Evolutionary conservation across 2,797 vertebrate genomes (phyloP).

Genomic region (Danionella dracula): DNA sequence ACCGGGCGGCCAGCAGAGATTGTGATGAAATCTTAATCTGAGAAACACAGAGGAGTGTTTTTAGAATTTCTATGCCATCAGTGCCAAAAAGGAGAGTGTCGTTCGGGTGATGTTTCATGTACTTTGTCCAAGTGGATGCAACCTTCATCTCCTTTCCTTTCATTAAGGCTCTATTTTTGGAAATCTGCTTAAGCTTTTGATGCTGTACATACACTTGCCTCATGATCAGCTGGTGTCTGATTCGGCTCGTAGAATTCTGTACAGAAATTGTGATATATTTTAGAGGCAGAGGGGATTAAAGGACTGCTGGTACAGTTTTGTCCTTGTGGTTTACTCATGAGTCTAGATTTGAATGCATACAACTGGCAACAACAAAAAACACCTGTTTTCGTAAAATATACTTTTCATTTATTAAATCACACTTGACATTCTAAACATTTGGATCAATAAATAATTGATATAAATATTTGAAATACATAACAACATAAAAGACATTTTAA

Average conservation of each 20-base stretch:
- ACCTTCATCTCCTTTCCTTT: slow-evolving; percentile 21
- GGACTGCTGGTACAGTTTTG: slow-evolving; percentile 27
- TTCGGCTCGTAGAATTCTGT: slow-evolving; percentile 55
- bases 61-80: slow-evolving; percentile 42
- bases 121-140: slow-evolving; percentile 10
- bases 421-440: neutral
- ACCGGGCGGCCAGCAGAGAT: slow-evolving; percentile 10
- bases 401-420: slow-evolving; percentile 9
- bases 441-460: slow-evolving; percentile 49
- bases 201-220: slow-evolving; percentile 38
- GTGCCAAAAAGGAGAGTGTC: slow-evolving; percentile 48
- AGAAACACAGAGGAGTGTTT: neutral
- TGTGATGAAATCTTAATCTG: slow-evolving; percentile 31
- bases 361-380: neutral
- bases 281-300: slow-evolving; percentile 61
- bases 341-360: neutral
- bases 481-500: neutral
- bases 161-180: slow-evolving; percentile 32
- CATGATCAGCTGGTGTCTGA: slow-evolving; percentile 53
- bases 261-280: slow-evolving; percentile 73
- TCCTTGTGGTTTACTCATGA: neutral
- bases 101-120: slow-evolving; percentile 13
- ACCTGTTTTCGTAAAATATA: neutral
- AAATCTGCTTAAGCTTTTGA: slow-evolving; percentile 29
- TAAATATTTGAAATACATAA: neutral